phyloP scores from a whole-genome alignment of 2,113 vertebrate species.

The Nematolebias whitei region DNA sequence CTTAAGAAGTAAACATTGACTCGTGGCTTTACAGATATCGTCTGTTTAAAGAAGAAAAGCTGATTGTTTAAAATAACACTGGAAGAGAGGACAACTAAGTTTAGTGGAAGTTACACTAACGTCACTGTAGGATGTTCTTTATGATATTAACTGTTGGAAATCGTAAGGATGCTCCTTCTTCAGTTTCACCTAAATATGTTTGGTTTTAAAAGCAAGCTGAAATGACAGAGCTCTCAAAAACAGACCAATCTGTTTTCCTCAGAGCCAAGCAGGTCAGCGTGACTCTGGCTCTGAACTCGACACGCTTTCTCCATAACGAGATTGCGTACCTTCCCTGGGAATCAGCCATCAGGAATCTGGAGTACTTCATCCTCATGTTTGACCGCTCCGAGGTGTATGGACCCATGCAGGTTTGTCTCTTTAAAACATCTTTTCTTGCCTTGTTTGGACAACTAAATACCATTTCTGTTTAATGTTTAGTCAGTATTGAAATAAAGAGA shows the following conservation, averaged over 20 bases:
- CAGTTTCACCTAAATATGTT: background rate
- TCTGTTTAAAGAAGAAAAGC: background rate
- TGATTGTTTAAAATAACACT: background rate
- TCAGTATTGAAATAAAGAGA: background rate
- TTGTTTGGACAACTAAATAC: background rate
- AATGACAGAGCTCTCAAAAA: background rate
- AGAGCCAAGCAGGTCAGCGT: slow-evolving; percentile 79
- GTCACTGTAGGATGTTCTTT: background rate
- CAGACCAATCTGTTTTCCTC: background rate
- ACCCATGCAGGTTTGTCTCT: slow-evolving; percentile 82
- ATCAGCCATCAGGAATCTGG: slow-evolving; percentile 80
- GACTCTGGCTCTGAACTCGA: slow-evolving; percentile 84
- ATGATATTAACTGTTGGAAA: too few species aligned
- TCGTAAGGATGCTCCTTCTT: background rate
- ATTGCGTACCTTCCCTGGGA: slow-evolving; percentile 85
- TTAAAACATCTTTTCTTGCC: background rate
- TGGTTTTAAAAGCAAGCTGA: background rate
- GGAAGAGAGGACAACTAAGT: background rate
- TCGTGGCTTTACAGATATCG: background rate
- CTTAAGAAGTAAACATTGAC: background rate
- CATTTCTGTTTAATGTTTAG: background rate
- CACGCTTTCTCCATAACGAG: slow-evolving; percentile 82
- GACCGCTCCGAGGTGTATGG: slow-evolving; percentile 90
- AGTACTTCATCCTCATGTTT: slow-evolving; percentile 88
- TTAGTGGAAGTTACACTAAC: background rate